Conservation (phyloP, 2,113 vertebrate genomes). For the Thymallus thymallus region DNA sequence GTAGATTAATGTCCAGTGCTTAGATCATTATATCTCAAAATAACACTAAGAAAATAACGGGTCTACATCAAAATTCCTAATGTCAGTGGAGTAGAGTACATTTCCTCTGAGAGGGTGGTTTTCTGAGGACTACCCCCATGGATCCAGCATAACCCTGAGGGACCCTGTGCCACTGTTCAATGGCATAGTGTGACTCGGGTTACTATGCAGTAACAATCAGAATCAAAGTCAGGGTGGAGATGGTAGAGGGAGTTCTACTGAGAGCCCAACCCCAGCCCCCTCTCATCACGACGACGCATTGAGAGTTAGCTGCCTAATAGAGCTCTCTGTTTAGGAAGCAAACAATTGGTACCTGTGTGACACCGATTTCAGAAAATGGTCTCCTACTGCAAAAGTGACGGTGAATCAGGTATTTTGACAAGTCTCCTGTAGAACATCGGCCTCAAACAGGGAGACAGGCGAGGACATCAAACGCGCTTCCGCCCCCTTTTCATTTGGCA, state of each 20-base stretch:
- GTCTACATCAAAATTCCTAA: slow-evolving; percentile 1
- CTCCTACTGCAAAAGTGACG: slow-evolving; percentile 53
- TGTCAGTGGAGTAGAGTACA: not conserved
- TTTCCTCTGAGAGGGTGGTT: slow-evolving; percentile 26
- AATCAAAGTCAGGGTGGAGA: not conserved
- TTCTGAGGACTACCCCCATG: slow-evolving; percentile 5
- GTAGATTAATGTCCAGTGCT: slow-evolving; percentile 68
- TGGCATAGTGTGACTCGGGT: slow-evolving; percentile 27
- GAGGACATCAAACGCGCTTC: slow-evolving; percentile 69
- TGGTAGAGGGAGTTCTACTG: not conserved
- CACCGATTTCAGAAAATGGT: slow-evolving; percentile 60
- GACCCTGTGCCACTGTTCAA: slow-evolving; percentile 3
- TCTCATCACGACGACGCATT: slow-evolving; percentile 29
- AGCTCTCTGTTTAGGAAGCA: slow-evolving; percentile 66
- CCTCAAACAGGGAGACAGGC: slow-evolving; percentile 46
- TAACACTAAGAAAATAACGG: not conserved
- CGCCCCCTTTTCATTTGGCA: slow-evolving; percentile 65
- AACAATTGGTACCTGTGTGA: slow-evolving; percentile 68
- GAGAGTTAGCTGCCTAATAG: slow-evolving; percentile 56
- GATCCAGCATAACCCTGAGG: slow-evolving; percentile 15
- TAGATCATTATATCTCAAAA: slow-evolving; percentile 63
- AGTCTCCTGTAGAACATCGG: slow-evolving; percentile 60
- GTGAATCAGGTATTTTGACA: slow-evolving; percentile 72
- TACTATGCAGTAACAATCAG: slow-evolving; percentile 18
- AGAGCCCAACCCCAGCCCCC: not conserved